phyloP scores from a whole-genome alignment of 1,140 invertebrate species.

The Cyclargus thomasi region DNA sequence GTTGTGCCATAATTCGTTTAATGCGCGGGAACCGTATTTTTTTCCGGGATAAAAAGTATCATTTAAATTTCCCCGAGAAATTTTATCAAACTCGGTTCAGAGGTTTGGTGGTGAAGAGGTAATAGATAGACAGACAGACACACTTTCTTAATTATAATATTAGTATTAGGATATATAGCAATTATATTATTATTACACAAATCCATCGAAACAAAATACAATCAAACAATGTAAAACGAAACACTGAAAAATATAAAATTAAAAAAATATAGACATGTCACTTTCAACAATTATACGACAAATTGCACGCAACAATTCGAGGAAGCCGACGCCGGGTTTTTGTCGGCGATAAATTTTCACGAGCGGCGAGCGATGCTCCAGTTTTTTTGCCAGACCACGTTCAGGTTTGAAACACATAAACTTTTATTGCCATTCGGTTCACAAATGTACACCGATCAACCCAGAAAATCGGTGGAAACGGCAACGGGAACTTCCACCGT shows the following conservation, averaged over 20 bases:
- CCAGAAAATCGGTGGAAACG: not conserved
- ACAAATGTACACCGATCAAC: not conserved
- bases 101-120: too few relatives aligned
- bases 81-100: too few relatives aligned
- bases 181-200: too few relatives aligned
- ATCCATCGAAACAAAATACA: too few relatives aligned
- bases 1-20: too few relatives aligned
- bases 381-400: not conserved
- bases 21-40: too few relatives aligned
- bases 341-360: constrained; percentile 8
- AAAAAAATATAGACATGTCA: constrained; percentile 10
- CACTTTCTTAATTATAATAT: too few relatives aligned
- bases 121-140: too few relatives aligned
- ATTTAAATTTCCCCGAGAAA: too few relatives aligned
- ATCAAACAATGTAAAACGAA: not conserved
- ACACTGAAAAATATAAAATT: not conserved
- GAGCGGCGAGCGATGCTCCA: constrained; percentile 1
- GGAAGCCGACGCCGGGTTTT: constrained; percentile 3
- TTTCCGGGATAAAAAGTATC: too few relatives aligned
- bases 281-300: constrained; percentile 2
- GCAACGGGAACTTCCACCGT: not conserved
- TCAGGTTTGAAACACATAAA: constrained; percentile 7
- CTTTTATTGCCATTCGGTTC: constrained; percentile 6
- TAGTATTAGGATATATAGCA: too few relatives aligned
- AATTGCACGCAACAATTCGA: constrained; percentile 5